Evolutionary conservation across 2,888 invertebrate genomes (phyloP), one percentile per base, ranked within the genome.

Genomic region (Epistrophella euchroma): DNA sequence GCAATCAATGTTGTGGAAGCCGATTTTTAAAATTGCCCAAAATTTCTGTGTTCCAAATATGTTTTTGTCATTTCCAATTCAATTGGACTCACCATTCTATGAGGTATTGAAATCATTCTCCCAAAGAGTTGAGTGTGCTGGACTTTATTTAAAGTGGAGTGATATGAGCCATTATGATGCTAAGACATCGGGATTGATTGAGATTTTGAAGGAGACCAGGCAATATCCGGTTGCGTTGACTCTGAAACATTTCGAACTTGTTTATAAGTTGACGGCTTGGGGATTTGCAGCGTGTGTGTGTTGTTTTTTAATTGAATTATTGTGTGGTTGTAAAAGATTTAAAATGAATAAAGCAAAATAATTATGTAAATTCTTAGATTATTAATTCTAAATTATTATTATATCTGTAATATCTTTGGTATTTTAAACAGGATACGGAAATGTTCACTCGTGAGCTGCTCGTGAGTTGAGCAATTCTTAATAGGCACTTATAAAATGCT

Each of bases 71-170:
- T 90, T 89, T 76, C 91, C 91, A 0, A 89, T 91, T 74, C 91
- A 90, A 71, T 88, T 88, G 66, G 91, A 91, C 73, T 90, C 91
- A 0, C 89, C 89, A 0, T 75, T 91, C 58, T 90, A 88, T 47
- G 64, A 88, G 45, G 82, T 83, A 0, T 58, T 89, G 4, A 88
- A 80, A 43, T 19, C 28, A 0, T 89, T 89, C n/a, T 88, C 88
- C 4, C 55, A 88, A 47, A 70, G 37, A 7, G 68, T 50, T 0
- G 66, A 74, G 10, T 73, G 77, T 52, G 43, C 86, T 1, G 86
- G 86, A n/a, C 56, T 86, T 60, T 82, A 82, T 17, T 11, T 50
- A 25, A 72, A 70, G n/a, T 84, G 84, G 89, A 85, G 76, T 2
- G 75, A 77, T 4, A 88, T 78, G 72, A 84, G 88, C n/a, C 87